A percentile compares a stretch with the other conserved stretches of the same genome.
Evolutionary conservation across 2,113 vertebrate genomes (phyloP).

Genomic region (Cinclus mexicanus): DNA sequence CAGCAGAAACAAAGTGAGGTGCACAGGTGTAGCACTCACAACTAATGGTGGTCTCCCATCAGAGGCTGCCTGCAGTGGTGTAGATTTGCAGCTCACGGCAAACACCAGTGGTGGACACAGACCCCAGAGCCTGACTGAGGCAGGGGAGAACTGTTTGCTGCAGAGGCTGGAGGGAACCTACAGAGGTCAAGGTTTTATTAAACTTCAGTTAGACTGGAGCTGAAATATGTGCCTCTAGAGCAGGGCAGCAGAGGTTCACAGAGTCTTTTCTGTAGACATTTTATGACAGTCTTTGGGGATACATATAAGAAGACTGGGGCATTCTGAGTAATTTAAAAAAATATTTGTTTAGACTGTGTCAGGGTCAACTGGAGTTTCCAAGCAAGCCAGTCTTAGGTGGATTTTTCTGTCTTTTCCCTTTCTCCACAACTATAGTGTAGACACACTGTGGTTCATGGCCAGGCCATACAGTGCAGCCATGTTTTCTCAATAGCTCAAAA

Average conservation of each 20-base stretch:
- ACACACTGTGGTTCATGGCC: rapidly evolving
- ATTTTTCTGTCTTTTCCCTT: background rate
- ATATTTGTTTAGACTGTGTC: slow-evolving; percentile 52
- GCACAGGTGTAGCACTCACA: rapidly evolving
- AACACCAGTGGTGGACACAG: background rate
- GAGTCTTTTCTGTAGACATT: slow-evolving; percentile 1
- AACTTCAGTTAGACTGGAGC: slow-evolving; percentile 15
- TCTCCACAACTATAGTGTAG: background rate
- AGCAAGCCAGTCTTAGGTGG: background rate
- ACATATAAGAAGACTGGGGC: background rate
- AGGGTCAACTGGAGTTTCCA: slow-evolving; percentile 8
- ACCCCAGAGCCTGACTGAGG: background rate
- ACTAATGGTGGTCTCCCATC: background rate
- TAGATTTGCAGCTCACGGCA: background rate
- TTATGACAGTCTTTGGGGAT: slow-evolving; percentile 49
- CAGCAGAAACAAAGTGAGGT: background rate
- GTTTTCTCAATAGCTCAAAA: background rate
- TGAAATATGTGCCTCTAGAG: slow-evolving; percentile 18
- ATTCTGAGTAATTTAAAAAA: slow-evolving; percentile 27
- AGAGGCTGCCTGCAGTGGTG: background rate
- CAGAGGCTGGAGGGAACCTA: background rate
- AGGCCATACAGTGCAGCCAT: background rate
- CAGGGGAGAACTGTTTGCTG: background rate
- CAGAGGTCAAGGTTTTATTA: slow-evolving; percentile 18
- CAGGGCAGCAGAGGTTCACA: slow-evolving; percentile 25